Evolutionary conservation across 1,140 invertebrate genomes (phyloP).

Genomic region (Coptotermes formosanus): DNA sequence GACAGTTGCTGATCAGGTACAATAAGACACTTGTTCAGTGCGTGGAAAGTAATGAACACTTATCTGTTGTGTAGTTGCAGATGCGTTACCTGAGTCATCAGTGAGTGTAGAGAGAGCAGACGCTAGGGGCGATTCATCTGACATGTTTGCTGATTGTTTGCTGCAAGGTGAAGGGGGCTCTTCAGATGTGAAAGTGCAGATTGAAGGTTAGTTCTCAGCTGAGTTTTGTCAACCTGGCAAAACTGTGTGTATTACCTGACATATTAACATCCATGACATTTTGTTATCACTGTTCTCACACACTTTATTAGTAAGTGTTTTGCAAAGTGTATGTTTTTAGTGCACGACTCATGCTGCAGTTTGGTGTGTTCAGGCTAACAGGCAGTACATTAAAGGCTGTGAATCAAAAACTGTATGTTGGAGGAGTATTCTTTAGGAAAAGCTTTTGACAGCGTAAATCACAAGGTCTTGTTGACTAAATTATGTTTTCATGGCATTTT

Average conservation of each 20-base stretch:
- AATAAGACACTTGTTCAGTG: background rate
- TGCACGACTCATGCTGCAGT: too few relatives aligned
- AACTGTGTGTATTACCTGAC: background rate
- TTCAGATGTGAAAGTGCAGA: slow-evolving; percentile 9
- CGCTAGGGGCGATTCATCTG: background rate
- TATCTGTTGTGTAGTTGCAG: background rate
- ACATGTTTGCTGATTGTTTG: background rate
- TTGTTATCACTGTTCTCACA: background rate
- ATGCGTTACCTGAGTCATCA: background rate
- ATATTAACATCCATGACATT: background rate
- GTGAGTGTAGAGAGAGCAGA: background rate
- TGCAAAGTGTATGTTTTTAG: too few relatives aligned
- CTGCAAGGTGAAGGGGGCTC: background rate
- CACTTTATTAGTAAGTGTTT: background rate
- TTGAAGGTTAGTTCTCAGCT: background rate
- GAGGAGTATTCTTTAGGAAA: too few relatives aligned
- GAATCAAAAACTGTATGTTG: too few relatives aligned
- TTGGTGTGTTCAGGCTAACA: too few relatives aligned
- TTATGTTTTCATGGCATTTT: too few relatives aligned
- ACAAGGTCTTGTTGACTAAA: too few relatives aligned
- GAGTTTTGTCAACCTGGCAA: background rate
- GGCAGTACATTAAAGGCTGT: too few relatives aligned
- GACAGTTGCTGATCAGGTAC: background rate
- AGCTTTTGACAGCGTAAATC: too few relatives aligned
- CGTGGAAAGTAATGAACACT: background rate